phyloP scores from a whole-genome alignment of 2,113 vertebrate species.

The Phyllostomus hastatus region DNA sequence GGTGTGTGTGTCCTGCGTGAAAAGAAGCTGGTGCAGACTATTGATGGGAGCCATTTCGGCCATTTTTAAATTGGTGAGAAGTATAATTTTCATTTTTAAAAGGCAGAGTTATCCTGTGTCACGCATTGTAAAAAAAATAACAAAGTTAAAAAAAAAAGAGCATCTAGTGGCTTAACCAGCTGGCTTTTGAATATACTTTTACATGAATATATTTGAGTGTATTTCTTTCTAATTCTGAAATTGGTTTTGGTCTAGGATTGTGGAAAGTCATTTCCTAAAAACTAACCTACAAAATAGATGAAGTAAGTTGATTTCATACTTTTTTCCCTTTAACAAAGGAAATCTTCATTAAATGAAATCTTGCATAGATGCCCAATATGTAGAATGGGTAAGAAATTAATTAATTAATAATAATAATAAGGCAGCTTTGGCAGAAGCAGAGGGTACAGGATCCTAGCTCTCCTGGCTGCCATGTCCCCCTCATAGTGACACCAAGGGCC shows the following conservation, averaged over 20 bases:
- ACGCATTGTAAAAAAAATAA: background rate
- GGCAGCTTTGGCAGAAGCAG: background rate
- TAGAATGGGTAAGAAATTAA: background rate
- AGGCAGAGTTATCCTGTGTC: background rate
- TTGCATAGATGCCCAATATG: background rate
- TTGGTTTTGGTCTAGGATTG: background rate
- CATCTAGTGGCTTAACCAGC: background rate
- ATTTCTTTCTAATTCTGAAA: conserved; percentile 9
- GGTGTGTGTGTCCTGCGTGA: background rate
- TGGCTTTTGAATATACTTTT: background rate
- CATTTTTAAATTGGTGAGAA: background rate
- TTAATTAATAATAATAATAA: background rate
- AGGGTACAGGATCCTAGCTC: background rate
- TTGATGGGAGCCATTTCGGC: background rate
- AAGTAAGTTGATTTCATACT: background rate
- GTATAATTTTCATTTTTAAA: background rate
- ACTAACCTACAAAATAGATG: background rate
- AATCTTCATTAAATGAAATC: background rate
- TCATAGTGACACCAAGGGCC: background rate
- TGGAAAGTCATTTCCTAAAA: background rate
- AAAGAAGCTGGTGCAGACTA: background rate
- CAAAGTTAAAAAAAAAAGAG: background rate
- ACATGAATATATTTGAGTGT: background rate
- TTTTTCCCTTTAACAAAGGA: background rate
- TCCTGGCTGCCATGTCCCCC: background rate